Conservation (phyloP, 2,888 invertebrate genomes). For the Nomada fabriciana region DNA sequence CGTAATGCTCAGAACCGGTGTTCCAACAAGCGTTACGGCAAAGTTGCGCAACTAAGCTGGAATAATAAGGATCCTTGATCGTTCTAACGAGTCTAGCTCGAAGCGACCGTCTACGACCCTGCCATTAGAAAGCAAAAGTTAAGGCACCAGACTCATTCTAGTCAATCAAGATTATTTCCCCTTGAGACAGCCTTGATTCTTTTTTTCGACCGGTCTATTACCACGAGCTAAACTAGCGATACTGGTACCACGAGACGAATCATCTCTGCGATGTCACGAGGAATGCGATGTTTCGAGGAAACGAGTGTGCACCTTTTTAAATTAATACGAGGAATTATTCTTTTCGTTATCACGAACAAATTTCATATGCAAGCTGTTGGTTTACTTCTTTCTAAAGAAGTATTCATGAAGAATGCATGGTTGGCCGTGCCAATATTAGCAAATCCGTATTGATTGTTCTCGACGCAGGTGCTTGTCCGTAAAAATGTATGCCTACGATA, state of each 20-base stretch:
- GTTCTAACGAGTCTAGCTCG: slow-evolving; percentile 57
- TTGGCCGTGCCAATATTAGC: too few species aligned
- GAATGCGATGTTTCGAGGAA: slow-evolving; percentile 12
- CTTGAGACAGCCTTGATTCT: slow-evolving; percentile 52
- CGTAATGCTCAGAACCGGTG: slow-evolving; percentile 51
- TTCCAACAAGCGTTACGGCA: slow-evolving; percentile 25
- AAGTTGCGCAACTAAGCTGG: slow-evolving; percentile 67
- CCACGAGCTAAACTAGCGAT: slow-evolving; percentile 30
- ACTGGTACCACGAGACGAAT: background rate
- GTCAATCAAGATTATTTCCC: slow-evolving; percentile 59
- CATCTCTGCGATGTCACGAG: background rate
- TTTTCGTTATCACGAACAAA: background rate
- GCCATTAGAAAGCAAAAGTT: slow-evolving; percentile 78
- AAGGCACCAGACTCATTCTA: slow-evolving; percentile 68
- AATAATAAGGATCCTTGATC: slow-evolving; percentile 64
- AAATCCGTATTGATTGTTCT: too few species aligned
- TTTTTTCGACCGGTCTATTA: slow-evolving; percentile 36
- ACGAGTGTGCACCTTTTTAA: background rate
- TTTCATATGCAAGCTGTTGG: too few species aligned
- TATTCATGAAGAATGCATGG: too few species aligned
- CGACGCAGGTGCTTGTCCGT: too few species aligned
- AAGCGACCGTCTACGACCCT: slow-evolving; percentile 75
- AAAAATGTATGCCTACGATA: background rate
- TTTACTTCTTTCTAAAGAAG: too few species aligned
- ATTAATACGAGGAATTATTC: background rate